Base-by-base conservation (phyloP, 2,797 vertebrate species). In the Cygnus olor region DNA sequence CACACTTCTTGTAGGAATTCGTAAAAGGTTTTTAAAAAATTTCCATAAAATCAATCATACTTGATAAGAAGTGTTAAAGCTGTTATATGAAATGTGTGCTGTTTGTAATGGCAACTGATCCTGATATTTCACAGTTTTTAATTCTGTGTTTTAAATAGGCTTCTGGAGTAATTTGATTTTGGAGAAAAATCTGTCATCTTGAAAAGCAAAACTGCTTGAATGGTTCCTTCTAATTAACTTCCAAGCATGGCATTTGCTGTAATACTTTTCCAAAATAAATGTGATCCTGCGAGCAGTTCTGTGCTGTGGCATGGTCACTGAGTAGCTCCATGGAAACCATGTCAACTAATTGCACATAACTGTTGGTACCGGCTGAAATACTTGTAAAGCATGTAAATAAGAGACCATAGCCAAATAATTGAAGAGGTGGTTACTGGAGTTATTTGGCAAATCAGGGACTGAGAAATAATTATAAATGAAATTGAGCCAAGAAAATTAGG, bases 181-280 rank as follows among this genome's bases (percentile, higher is more conserved):
- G 69, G 71, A 90, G 54, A 69, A 89, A 57, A 94, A 88, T 83
- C 76, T 82, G 73, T 94, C 66, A 79, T 87, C n/a, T 82, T 94
- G 85, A 88, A 93, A 90, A 90, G 88, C 78, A 90, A 80, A 85
- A 81, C 77, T 84, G 80, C 85, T 91, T 79, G 57, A 86, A 51
- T 85, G 27, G 13, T 88, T 95, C 44, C 28, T 94, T 91, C 80
- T 90, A 94, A 96, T 96, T 85, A 90, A 82, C 60, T 95, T 94
- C 64, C 80, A 93, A 85, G 78, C 25, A 10, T 61, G 47, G 38
- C 57, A 34, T 88, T 91, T 95, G 77, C 73, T 85, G 38, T 88
- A 91, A 74, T 86, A 65, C 65, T 93, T 91, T 3, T 61, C 73
- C 28, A 68, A 79, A 81, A 71, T 1, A n/a, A 91, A 22, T 81